phyloP scores from a whole-genome alignment of 1,140 invertebrate species.

The Drosophila saltans region DNA sequence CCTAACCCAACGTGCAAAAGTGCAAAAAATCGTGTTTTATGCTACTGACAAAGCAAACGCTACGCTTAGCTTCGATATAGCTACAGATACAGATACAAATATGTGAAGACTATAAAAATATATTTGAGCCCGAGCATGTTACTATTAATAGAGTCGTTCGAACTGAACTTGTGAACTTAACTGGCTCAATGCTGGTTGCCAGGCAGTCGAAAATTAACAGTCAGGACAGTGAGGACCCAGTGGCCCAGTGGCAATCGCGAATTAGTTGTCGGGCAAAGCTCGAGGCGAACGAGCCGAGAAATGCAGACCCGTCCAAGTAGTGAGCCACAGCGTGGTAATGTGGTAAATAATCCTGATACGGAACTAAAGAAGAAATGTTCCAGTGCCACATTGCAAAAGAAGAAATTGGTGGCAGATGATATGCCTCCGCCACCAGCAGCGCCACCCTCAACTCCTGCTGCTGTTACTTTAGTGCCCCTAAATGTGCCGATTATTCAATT shows the following conservation, averaged over 20 bases:
- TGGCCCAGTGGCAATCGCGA: conserved; percentile 54
- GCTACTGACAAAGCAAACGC: conserved; percentile 12
- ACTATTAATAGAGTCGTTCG: conserved; percentile 79
- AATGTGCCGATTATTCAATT: conserved; percentile 59
- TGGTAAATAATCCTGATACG: background rate
- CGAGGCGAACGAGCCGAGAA: conserved; percentile 39
- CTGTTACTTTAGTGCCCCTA: conserved; percentile 19
- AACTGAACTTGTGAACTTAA: conserved; percentile 78
- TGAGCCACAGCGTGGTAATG: conserved; percentile 53
- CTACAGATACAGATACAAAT: conserved; percentile 17
- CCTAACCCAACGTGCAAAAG: conserved; percentile 62
- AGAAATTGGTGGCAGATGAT: background rate
- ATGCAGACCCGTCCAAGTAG: conserved; percentile 67
- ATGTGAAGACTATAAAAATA: conserved; percentile 14
- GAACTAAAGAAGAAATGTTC: conserved; percentile 51
- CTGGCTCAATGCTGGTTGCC: conserved; percentile 72
- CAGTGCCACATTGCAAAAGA: conserved; percentile 57
- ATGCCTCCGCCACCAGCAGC: conserved; percentile 29
- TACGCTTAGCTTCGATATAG: background rate
- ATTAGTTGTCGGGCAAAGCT: conserved; percentile 61
- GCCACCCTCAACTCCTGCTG: conserved; percentile 47
- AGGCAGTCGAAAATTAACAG: conserved; percentile 70
- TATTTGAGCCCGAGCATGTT: conserved; percentile 38
- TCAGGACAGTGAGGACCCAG: conserved; percentile 52
- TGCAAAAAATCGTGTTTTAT: conserved; percentile 35